Percentiles rank a stretch among this genome's conserved stretches.
These are phyloP conservation scores for Perca schrenkii DNA, from an alignment of 2,113 vertebrate genomes.

Conservation along the genomic window DNA sequence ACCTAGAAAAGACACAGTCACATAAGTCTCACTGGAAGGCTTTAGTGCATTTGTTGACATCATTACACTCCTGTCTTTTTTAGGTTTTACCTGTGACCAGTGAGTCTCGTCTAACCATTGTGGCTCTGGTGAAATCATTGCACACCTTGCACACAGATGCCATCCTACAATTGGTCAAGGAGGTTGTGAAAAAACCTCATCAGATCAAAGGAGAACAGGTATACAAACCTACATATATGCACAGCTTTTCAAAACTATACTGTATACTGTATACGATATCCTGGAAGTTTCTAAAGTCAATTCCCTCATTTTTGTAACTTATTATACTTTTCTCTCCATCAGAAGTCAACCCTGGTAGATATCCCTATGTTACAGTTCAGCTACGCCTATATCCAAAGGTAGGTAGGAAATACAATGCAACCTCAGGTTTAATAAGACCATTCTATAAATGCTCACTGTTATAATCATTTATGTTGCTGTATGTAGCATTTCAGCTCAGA, in stretches of 20 bases:
- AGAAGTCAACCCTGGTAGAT: slow-evolving; percentile 92
- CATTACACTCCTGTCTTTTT: slow-evolving; percentile 3
- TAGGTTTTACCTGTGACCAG: slow-evolving; percentile 89
- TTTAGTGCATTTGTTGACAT: not conserved
- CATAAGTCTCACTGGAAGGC: not conserved
- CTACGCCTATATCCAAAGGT: slow-evolving; percentile 92
- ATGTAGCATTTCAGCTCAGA: slow-evolving; percentile 85
- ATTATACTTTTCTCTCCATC: slow-evolving; percentile 30
- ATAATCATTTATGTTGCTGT: slow-evolving; percentile 1
- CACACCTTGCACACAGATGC: slow-evolving; percentile 87
- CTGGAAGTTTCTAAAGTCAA: not conserved
- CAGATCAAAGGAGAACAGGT: slow-evolving; percentile 95
- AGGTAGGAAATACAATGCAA: slow-evolving; percentile 29
- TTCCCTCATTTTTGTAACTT: not conserved
- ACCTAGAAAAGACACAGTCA: not conserved
- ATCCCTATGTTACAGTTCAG: slow-evolving; percentile 94
- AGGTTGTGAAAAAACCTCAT: slow-evolving; percentile 95
- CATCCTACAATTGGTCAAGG: slow-evolving; percentile 92
- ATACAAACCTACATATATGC: slow-evolving; percentile 4
- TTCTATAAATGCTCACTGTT: not conserved
- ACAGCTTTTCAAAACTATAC: not conserved
- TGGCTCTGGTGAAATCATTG: slow-evolving; percentile 92
- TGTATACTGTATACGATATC: not conserved
- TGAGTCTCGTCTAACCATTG: slow-evolving; percentile 87
- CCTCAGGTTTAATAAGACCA: not conserved